Evolutionary conservation across 2,888 invertebrate genomes (phyloP).

Genomic region (Nebria brevicollis): DNA sequence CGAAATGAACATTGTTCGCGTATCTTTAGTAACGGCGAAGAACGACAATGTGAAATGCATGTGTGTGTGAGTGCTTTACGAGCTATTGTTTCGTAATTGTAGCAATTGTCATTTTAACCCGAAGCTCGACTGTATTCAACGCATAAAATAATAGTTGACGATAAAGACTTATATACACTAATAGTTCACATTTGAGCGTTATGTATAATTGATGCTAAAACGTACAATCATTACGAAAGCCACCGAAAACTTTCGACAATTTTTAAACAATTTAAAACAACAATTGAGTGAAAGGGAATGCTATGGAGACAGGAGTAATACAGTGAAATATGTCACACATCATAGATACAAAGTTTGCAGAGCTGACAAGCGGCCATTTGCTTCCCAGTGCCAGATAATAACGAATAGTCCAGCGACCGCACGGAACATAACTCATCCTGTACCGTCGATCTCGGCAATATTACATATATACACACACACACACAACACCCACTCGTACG

Average conservation of each 20-base stretch:
- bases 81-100: constrained; percentile 1
- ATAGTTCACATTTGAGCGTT: neutral
- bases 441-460: neutral
- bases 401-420: neutral
- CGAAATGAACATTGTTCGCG: neutral
- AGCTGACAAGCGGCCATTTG: constrained; percentile 1
- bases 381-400: neutral
- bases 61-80: neutral
- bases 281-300: no score
- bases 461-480: no score
- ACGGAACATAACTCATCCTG: neutral
- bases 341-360: neutral
- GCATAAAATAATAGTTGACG: neutral
- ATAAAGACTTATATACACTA: neutral
- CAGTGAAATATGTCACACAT: neutral
- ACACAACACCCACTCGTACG: neutral
- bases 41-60: neutral
- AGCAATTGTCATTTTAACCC: neutral
- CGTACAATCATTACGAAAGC: no score
- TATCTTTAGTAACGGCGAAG: neutral
- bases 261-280: no score
- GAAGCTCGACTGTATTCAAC: neutral
- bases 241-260: no score
- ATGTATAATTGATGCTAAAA: neutral
- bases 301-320: neutral